Evolutionary conservation across 2,797 vertebrate genomes (phyloP).

Genomic region (Characodon lateralis): DNA sequence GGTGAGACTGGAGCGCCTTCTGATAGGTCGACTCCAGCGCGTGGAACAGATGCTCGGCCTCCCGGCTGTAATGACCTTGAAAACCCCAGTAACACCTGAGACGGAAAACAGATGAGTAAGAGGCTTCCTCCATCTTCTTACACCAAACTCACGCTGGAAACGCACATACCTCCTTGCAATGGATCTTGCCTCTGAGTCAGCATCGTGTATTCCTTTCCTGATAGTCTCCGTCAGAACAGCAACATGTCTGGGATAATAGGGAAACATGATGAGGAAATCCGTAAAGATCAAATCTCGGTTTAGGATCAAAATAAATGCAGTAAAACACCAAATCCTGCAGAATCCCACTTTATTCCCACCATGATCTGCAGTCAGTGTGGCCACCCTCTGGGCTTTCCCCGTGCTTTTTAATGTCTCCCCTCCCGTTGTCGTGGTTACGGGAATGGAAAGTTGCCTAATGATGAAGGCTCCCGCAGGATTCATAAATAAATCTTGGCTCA

Average conservation of each 20-base stretch:
- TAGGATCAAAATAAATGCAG: background rate
- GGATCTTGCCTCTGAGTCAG: constrained; percentile 95
- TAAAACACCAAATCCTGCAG: background rate
- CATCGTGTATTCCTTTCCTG: constrained; percentile 97
- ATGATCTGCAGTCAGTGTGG: constrained; percentile 49
- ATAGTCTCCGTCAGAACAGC: constrained; percentile 96
- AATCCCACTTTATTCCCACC: constrained; percentile 5
- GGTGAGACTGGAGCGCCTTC: constrained; percentile 94
- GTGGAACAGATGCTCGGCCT: constrained; percentile 95
- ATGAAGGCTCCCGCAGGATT: constrained; percentile 50
- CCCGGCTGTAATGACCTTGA: constrained; percentile 92
- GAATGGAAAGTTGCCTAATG: constrained; percentile 25
- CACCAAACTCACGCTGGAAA: background rate
- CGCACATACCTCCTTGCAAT: constrained; percentile 95
- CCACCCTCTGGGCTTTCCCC: constrained; percentile 25
- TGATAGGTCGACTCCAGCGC: constrained; percentile 95
- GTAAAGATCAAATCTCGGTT: no score
- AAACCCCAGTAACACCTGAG: constrained; percentile 97
- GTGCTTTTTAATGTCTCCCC: constrained; percentile 69
- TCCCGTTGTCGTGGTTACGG: constrained; percentile 68
- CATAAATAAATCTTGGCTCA: constrained; percentile 75
- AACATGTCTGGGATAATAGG: constrained; percentile 88
- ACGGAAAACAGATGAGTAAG: background rate
- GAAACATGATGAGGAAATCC: constrained; percentile 58
- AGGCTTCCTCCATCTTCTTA: no score